Base-by-base conservation (phyloP, 2,888 invertebrate genomes). In the Apamea epomidion region DNA sequence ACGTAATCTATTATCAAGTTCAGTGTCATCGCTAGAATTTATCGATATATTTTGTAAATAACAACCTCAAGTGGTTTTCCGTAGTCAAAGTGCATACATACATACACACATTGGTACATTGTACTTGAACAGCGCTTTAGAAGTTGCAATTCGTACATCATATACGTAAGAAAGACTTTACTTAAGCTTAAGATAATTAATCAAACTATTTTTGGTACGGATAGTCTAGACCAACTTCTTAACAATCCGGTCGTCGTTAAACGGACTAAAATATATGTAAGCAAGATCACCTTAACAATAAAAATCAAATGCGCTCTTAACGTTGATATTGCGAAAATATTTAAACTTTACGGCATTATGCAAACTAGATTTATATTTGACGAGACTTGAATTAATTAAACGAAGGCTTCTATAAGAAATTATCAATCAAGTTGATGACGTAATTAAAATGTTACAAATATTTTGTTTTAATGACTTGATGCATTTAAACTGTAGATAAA, bases 361-460 rank as follows among this genome's bases (percentile, higher is more conserved):
- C 25, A 48, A 82, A 86, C 51, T 45, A 62, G 18, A 81, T 67
- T 72, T 37, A 62, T 25, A 86, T 58, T 54, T 45, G 18, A 65
- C 7, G 29, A 37, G 29, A 45, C 10, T 81, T 62, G 29, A 65
- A 32, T 32, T 10, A 65, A 32, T 32, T 7, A 37, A 42, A 45
- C 16, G 29, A 75, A 48, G 7, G 10, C 25, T 51, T 51, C 8
- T 18, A 1, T 29, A 18, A 7, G 7, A 32, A 51, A 42, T 65
- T 67, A 25, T 67, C 5, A 45, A 12, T 60, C 5, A n/a, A 45
- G 5, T 72, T 32, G 5, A 37, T 37, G 42, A 32, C 2, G 21
- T 32, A 0, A 32, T 60, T 37, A 45, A 80, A 45, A 74, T 62
- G 5, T 42, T 37, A 58, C 32, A 60, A 29, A 8, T 62, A 29